These are phyloP conservation scores for Corvus cornix DNA, from an alignment of 2,113 vertebrate species.

Conservation along the genomic window DNA sequence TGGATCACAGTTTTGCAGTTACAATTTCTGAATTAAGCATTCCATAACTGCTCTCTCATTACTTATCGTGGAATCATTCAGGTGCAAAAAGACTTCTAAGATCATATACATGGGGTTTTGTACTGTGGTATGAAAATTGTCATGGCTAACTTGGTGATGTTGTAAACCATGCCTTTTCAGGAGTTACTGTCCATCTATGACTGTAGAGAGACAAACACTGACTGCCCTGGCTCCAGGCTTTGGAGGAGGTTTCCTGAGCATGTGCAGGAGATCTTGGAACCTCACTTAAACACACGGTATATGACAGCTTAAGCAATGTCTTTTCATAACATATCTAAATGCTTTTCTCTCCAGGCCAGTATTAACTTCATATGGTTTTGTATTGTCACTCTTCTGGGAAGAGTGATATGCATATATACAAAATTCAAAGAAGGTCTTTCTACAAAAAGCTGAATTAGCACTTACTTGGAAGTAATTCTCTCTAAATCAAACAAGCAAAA, in stretches of 20 bases:
- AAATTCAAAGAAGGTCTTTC: not conserved
- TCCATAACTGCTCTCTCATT: not conserved
- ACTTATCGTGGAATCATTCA: not conserved
- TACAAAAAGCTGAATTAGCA: not conserved
- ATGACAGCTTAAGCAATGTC: not conserved
- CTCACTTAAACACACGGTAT: constrained; percentile 94
- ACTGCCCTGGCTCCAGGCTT: constrained; percentile 85
- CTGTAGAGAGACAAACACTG: constrained; percentile 84
- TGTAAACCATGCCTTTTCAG: constrained; percentile 70
- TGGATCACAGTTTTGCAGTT: not conserved
- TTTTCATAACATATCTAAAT: not conserved
- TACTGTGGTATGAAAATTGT: not conserved
- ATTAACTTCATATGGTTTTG: not conserved
- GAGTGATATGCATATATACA: not conserved
- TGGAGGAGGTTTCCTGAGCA: constrained; percentile 97
- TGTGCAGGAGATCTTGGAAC: constrained; percentile 95
- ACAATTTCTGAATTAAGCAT: not conserved
- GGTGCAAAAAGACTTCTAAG: not conserved
- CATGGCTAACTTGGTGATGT: not conserved
- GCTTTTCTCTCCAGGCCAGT: not conserved
- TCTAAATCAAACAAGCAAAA: not conserved
- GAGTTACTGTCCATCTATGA: constrained; percentile 92
- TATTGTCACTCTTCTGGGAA: not conserved
- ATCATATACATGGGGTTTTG: not conserved
- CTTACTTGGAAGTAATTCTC: not conserved